Base-by-base conservation (phyloP, 2,113 vertebrate species). In the Stigmatopora nigra region DNA sequence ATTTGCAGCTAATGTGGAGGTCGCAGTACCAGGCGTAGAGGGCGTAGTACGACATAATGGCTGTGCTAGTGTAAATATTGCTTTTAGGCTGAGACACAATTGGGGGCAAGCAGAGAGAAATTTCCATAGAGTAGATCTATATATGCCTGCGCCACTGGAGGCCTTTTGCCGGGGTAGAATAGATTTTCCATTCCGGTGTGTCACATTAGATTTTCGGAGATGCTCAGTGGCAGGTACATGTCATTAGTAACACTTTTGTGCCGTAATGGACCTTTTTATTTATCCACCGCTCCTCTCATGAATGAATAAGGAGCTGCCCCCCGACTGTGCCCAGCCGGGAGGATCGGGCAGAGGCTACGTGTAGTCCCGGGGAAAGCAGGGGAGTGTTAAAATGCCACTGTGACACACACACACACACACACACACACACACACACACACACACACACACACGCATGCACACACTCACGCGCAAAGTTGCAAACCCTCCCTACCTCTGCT, bases 231-330 rank as follows among this genome's bases (percentile, higher is more conserved):
- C 94, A 97, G 96, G 96, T 97, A 96, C 92, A 91, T 91, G 91
- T 96, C 94, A 98, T 99, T 97, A 98, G 95, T 99, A 97, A 97
- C 95, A 96, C 90, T 96, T 95, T 93, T 95, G 86, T 86, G 83
- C 79, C 81, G 91, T 98, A 98, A 99, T 98, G 94, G 96, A 95
- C 89, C 93, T 93, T 94, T 94, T 97, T 93, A 95, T 98, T 98
- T 97, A 93, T 94, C 91, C 91, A 87, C 88, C 90, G 82, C 92
- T 89, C 88, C 89, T 91, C 93, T 97, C 93, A 96, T 96, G 95
- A 99, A 99, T 99, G 94, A 93, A 93, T 95, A 97, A 99, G 89
- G 87, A 94, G 90, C 78, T 79, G 76, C 85, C 85, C 82, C 77
- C 86, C 87, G 71, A 86, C 85, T 84, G 88, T 83, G 89, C 84